A percentile compares a stretch with the other conserved stretches of the same genome.
phyloP scores from a whole-genome alignment of 1,140 invertebrate genomes.

The Sycobia sp. region DNA sequence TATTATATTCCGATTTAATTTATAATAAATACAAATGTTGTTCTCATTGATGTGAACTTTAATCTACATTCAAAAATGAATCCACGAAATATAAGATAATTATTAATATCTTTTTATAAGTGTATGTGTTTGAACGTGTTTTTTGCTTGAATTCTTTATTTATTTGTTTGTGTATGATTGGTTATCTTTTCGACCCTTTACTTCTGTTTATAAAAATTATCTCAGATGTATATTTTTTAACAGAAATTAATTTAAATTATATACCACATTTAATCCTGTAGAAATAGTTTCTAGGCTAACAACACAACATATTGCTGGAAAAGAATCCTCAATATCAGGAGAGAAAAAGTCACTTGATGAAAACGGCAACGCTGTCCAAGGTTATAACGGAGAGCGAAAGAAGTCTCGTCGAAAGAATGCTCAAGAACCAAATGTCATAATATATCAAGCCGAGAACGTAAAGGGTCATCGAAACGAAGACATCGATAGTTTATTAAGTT shows the following conservation, averaged over 20 bases:
- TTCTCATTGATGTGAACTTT: no score
- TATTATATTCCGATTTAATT: no score
- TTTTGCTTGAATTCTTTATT: no score
- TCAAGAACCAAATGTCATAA: slow-evolving; percentile 69
- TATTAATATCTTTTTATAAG: no score
- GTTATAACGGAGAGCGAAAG: slow-evolving; percentile 58
- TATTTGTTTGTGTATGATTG: no score
- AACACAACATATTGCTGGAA: slow-evolving; percentile 47
- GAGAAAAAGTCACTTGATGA: slow-evolving; percentile 70
- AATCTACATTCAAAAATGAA: no score
- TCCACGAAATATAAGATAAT: no score
- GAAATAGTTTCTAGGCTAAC: slow-evolving; percentile 49
- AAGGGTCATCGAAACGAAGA: slow-evolving; percentile 71
- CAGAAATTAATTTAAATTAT: background rate
- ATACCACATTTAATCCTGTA: slow-evolving; percentile 25
- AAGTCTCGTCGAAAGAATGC: slow-evolving; percentile 63
- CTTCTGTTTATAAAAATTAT: background rate
- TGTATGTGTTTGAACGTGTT: no score
- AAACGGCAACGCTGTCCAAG: slow-evolving; percentile 69
- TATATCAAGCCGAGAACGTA: slow-evolving; percentile 68
- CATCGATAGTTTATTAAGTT: slow-evolving; percentile 62
- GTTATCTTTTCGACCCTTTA: no score
- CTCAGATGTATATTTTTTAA: background rate
- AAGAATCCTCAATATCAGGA: slow-evolving; percentile 44
- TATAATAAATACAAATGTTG: no score